Evolutionary conservation across 2,113 vertebrate species (phyloP), one percentile per base, ranked within the genome.

Genomic region (Archocentrus centrarchus): DNA sequence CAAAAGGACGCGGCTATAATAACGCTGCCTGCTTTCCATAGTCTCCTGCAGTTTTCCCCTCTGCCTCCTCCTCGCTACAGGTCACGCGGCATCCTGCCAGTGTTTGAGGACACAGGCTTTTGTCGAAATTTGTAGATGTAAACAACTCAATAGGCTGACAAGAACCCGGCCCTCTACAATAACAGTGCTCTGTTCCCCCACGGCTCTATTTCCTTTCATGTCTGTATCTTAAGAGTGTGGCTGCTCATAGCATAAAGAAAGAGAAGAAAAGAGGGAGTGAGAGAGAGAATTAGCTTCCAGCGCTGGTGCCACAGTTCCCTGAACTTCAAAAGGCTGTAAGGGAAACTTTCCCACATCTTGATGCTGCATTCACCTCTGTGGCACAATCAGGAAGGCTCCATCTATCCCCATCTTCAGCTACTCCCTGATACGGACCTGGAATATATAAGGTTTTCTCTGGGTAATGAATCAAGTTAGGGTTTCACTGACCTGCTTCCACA

Each of bases 101-200:
- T 27, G 57, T 89, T 82, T 75, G 59, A 90, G 85, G 85, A 88
- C 83, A 59, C 68, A 2, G 47, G 63, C 79, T 88, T 92, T 90
- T 80, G 82, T 91, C 88, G 81, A 86, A 87, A 88, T 89, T 50
- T 81, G 75, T 75, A 59, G 88, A 89, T 88, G 91, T 92, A 95
- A 93, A 93, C 91, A 94, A 92, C 88, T 92, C 85, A 77, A 91
- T 82, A 50, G 75, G 57, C 86, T 88, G 91, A 94, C 83, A 93
- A 89, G 86, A 87, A 59, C 53, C 66, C 68, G 35, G 68, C 79
- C 83, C 80, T 59, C 59, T 79, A 79, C 85, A 86, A 81, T 85
- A 91, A 87, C 75, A 73, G 70, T 30, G 55, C 22, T 81, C 75
- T 22, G 61, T 82, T 86, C 77, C 89, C 88, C 83, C 66, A 37